phyloP scores from a whole-genome alignment of 1,140 invertebrate genomes.

The Sarcophaga bullata region DNA sequence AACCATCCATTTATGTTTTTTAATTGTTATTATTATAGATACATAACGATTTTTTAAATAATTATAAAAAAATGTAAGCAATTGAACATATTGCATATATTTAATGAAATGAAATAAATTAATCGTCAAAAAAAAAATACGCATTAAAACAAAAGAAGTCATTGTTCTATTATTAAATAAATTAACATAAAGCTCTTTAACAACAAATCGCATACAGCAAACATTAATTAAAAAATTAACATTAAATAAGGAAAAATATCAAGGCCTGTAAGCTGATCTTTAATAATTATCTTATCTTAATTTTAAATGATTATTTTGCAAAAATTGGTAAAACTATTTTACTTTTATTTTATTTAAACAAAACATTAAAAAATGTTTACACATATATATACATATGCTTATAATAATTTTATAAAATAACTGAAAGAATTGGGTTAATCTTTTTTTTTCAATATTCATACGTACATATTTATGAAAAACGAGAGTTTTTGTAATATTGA shows the following conservation, averaged over 20 bases:
- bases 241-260: background rate
- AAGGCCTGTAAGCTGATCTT: constrained; percentile 34
- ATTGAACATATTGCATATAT: constrained; percentile 37
- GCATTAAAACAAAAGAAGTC: background rate
- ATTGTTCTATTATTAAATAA: constrained; percentile 6
- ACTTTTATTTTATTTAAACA: background rate
- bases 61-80: constrained; percentile 13
- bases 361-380: too few species aligned
- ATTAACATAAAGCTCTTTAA: background rate
- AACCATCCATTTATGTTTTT: constrained; percentile 13
- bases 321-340: background rate
- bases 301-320: background rate
- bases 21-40: constrained; percentile 36
- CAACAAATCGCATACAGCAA: too few species aligned
- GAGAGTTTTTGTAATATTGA: too few species aligned
- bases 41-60: constrained; percentile 1
- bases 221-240: constrained; percentile 10
- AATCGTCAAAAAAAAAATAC: constrained; percentile 16
- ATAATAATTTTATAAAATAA: background rate
- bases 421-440: background rate
- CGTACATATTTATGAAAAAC: too few species aligned
- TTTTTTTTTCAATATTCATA: background rate
- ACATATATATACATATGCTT: background rate
- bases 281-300: background rate
- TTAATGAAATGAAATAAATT: constrained; percentile 12